Evolutionary conservation across 1,140 invertebrate species (phyloP).

Genomic region (Panulirus ornatus): DNA sequence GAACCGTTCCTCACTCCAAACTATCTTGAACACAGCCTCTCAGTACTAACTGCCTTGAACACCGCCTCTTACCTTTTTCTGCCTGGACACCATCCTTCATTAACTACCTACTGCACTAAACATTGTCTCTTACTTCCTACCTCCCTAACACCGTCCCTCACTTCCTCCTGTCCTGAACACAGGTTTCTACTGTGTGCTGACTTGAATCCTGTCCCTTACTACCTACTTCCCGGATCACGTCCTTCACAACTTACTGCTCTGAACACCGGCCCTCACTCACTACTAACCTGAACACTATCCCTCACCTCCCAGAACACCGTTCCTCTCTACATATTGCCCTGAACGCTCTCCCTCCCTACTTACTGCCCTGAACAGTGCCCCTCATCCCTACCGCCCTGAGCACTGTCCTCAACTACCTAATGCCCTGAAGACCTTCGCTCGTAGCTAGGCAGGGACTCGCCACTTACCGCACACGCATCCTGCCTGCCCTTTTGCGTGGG

Average conservation of each 20-base stretch:
- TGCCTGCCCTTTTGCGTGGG: no score
- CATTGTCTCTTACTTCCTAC: not conserved
- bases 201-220: no score
- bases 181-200: no score
- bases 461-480: no score
- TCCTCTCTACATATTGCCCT: not conserved
- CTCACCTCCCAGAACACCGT: not conserved
- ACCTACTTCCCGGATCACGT: not conserved
- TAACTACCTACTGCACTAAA: no score
- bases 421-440: not conserved
- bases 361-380: not conserved
- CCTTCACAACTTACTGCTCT: not conserved
- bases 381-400: not conserved
- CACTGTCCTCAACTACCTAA: not conserved
- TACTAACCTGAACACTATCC: not conserved
- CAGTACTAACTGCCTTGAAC: not conserved
- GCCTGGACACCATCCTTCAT: no score
- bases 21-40: not conserved
- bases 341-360: not conserved
- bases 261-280: no score
- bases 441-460: no score
- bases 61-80: no score
- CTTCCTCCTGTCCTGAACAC: not conserved
- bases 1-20: not conserved
- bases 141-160: not conserved